phyloP scores from a whole-genome alignment of 1,140 invertebrate species.

The Marisa cornuarietis region DNA sequence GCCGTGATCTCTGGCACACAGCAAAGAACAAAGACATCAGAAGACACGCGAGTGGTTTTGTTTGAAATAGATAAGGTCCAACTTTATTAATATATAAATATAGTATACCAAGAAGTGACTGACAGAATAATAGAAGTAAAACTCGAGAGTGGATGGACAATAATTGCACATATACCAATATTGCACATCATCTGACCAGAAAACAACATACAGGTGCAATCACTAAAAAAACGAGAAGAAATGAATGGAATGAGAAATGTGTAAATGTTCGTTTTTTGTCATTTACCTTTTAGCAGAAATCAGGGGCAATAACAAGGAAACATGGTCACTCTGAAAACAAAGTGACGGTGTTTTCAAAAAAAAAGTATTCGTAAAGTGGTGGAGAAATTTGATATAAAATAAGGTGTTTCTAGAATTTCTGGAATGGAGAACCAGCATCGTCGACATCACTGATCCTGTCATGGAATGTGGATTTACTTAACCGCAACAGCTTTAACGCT shows the following conservation, averaged over 20 bases:
- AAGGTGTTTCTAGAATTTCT: no score
- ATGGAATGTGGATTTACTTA: no score
- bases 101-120: conserved; percentile 4
- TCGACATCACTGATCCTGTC: no score
- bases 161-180: conserved; percentile 3
- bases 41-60: background rate
- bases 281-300: background rate
- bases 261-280: background rate
- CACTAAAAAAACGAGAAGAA: background rate
- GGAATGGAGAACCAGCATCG: no score
- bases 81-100: conserved; percentile 14
- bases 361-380: no score
- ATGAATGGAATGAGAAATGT: background rate
- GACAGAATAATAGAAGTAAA: background rate
- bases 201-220: background rate
- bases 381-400: no score
- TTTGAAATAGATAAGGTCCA: conserved; percentile 5
- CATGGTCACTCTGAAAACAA: background rate
- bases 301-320: background rate
- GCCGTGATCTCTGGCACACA: background rate
- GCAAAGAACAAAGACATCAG: background rate
- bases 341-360: background rate
- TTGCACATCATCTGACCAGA: conserved; percentile 3
- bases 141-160: background rate
- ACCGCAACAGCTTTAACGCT: no score